phyloP scores from a whole-genome alignment of 2,113 vertebrate genomes.

The Grammomys surdaster region DNA sequence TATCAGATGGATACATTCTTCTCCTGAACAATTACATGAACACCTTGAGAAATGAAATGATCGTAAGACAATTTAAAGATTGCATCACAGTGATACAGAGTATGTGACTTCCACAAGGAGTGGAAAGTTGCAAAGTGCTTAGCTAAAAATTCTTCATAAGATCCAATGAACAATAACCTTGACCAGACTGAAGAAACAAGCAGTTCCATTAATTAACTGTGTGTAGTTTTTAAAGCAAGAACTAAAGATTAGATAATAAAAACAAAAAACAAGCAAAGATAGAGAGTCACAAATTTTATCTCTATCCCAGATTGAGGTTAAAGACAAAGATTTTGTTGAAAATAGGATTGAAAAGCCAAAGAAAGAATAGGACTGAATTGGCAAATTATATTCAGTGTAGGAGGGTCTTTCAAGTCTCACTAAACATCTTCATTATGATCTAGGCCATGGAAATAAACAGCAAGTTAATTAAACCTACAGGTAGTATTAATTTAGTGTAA shows the following conservation, averaged over 20 bases:
- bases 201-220: neutral
- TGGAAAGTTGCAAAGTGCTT: neutral
- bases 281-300: conserved; percentile 12
- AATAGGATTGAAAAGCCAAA: conserved; percentile 18
- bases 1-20: neutral
- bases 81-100: neutral
- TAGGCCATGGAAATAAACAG: conserved; percentile 69
- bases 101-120: neutral
- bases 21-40: neutral
- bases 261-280: neutral
- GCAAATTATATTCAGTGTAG: conserved; percentile 36
- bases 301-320: conserved; percentile 6
- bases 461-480: conserved; percentile 77
- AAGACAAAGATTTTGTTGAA: conserved; percentile 3
- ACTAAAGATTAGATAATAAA: neutral
- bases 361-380: conserved; percentile 43
- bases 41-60: conserved; percentile 3
- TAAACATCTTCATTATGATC: conserved; percentile 68
- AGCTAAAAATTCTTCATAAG: neutral
- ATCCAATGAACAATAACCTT: neutral
- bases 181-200: neutral
- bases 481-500: conserved; percentile 52
- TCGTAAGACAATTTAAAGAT: neutral
- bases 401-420: conserved; percentile 34
- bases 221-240: neutral